Percentiles rank a stretch among this genome's conserved stretches.
Conservation (phyloP, 2,888 invertebrate species). For the Rambutsinella grinnellia region DNA sequence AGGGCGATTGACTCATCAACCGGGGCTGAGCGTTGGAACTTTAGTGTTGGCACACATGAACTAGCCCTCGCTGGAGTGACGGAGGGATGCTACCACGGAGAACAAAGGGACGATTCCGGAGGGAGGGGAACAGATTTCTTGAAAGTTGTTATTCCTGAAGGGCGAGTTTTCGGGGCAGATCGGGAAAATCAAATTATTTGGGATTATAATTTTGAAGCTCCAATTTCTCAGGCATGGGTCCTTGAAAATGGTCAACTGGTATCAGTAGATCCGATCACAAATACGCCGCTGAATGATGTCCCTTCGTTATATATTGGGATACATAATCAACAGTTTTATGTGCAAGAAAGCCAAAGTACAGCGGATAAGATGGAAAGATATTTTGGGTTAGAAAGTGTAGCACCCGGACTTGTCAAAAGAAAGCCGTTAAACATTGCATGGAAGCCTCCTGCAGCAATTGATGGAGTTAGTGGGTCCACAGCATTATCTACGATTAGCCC, state of each 20-base stretch:
- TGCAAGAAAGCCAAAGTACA: slow-evolving; percentile 64
- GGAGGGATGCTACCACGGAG: slow-evolving; percentile 59
- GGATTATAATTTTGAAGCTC: slow-evolving; percentile 82
- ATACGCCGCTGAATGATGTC: slow-evolving; percentile 66
- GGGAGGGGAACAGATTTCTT: slow-evolving; percentile 72
- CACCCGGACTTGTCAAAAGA: not conserved
- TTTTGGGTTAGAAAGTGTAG: slow-evolving; percentile 32
- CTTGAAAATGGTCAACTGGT: slow-evolving; percentile 77
- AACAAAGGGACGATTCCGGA: slow-evolving; percentile 35
- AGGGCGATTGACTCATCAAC: slow-evolving; percentile 89
- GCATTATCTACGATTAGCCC: slow-evolving; percentile 37
- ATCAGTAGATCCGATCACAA: slow-evolving; percentile 81
- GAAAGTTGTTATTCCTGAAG: slow-evolving; percentile 80
- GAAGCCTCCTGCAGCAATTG: slow-evolving; percentile 52
- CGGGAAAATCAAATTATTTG: slow-evolving; percentile 76
- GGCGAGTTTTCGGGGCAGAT: slow-evolving; percentile 77
- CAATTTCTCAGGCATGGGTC: slow-evolving; percentile 91
- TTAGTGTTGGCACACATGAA: slow-evolving; percentile 92
- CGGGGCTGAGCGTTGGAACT: slow-evolving; percentile 95
- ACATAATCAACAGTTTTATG: slow-evolving; percentile 78
- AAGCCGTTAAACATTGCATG: slow-evolving; percentile 53
- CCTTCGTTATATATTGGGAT: slow-evolving; percentile 88
- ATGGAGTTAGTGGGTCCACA: slow-evolving; percentile 38
- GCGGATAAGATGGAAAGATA: slow-evolving; percentile 53
- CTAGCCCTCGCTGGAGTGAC: slow-evolving; percentile 69